A percentile compares a stretch with the other conserved stretches of the same genome.
phyloP scores from a whole-genome alignment of 2,888 invertebrate genomes.

The Abscondita cerata region DNA sequence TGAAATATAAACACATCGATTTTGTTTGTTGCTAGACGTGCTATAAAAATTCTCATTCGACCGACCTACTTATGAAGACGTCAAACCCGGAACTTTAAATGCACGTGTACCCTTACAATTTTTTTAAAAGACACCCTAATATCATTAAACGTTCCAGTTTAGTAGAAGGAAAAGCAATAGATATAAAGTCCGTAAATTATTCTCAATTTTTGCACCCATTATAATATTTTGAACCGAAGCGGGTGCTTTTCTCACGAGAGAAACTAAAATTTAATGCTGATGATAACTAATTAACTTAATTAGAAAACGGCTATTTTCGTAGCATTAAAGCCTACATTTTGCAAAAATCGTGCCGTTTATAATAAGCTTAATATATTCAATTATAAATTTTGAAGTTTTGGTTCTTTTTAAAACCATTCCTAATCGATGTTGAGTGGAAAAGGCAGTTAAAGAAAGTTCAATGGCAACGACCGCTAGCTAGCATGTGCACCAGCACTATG shows the following conservation, averaged over 20 bases:
- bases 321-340: neutral
- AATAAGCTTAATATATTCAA: conserved; percentile 16
- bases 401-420: neutral
- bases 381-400: conserved; percentile 11
- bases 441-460: conserved; percentile 19
- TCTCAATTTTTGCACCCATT: no score
- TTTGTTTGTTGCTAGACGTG: conserved; percentile 16
- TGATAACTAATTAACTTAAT: conserved; percentile 2
- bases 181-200: no score
- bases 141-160: no score
- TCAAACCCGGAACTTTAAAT: neutral
- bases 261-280: neutral
- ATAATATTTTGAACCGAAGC: no score
- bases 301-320: neutral
- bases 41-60: conserved; percentile 18
- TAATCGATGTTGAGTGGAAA: neutral
- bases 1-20: conserved; percentile 27
- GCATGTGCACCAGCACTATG: conserved; percentile 13
- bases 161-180: no score
- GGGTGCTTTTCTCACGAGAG: no score
- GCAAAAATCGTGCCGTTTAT: conserved; percentile 15
- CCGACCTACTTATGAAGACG: conserved; percentile 20
- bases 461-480: conserved; percentile 20
- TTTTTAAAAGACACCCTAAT: no score
- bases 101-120: neutral